Percentiles rank a stretch among this genome's conserved stretches.
Evolutionary conservation across 1,140 invertebrate species (phyloP).

Genomic region (Bicyclus anynana): DNA sequence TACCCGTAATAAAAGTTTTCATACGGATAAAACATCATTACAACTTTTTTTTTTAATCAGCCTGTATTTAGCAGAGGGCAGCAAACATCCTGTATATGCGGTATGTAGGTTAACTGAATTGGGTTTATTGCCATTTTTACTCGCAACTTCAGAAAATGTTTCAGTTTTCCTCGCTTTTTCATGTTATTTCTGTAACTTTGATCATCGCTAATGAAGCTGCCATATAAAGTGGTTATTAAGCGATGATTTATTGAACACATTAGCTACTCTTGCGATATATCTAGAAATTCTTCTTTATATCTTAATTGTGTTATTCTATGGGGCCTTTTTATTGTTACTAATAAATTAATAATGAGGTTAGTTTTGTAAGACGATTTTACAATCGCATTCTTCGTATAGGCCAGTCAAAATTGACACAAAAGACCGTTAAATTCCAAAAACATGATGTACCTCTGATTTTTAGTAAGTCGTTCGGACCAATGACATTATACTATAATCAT

Average conservation of each 20-base stretch:
- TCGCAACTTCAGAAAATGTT: constrained; percentile 22
- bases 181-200: constrained; percentile 7
- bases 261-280: not conserved
- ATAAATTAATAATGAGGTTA: too few relatives aligned
- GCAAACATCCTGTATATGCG: not conserved
- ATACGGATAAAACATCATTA: too few relatives aligned
- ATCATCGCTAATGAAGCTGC: not conserved
- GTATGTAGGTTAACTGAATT: constrained; percentile 2
- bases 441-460: too few relatives aligned
- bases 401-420: too few relatives aligned
- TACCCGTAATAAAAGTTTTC: too few relatives aligned
- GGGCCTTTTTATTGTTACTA: not conserved
- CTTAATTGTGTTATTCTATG: constrained; percentile 3
- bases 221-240: constrained; percentile 1
- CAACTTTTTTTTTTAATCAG: too few relatives aligned
- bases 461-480: too few relatives aligned
- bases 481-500: too few relatives aligned
- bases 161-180: not conserved
- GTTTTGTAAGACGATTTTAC: too few relatives aligned
- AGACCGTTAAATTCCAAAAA: too few relatives aligned
- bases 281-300: not conserved
- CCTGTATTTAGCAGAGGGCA: too few relatives aligned
- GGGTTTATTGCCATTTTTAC: constrained; percentile 27
- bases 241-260: constrained; percentile 7
- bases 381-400: too few relatives aligned